Evolutionary conservation across 2,888 invertebrate species (phyloP).

Genomic region (Pecten maximus): DNA sequence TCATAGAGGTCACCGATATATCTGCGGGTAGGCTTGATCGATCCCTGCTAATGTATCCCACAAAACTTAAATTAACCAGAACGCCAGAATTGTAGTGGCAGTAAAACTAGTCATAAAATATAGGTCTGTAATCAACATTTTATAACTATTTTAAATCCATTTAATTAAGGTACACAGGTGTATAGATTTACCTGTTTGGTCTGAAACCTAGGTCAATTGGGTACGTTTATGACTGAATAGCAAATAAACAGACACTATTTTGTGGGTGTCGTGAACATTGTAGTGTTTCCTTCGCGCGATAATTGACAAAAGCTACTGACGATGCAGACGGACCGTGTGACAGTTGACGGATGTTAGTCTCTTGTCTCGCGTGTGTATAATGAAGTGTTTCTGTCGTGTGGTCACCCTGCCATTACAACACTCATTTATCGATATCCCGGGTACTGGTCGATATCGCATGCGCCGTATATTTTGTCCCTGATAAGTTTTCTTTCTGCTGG

Average conservation of each 20-base stretch:
- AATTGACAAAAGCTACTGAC: not conserved
- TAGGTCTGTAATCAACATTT: not conserved
- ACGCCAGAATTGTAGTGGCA: not conserved
- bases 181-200: not conserved
- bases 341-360: not conserved
- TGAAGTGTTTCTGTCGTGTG: not conserved
- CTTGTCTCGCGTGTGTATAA: not conserved
- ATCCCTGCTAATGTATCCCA: too few relatives aligned
- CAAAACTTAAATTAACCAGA: not conserved
- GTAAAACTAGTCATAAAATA: not conserved
- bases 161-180: not conserved
- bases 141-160: not conserved
- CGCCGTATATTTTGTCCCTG: too few relatives aligned
- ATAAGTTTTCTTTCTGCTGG: too few relatives aligned
- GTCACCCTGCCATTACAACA: not conserved
- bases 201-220: not conserved
- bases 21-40: too few relatives aligned
- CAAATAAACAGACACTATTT: conserved; percentile 1
- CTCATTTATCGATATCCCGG: not conserved
- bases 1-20: too few relatives aligned
- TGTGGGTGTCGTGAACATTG: not conserved
- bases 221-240: not conserved
- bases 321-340: not conserved
- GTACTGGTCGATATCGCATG: not conserved
- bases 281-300: not conserved